phyloP scores from a whole-genome alignment of 2,888 invertebrate genomes.

The Boloria selene region DNA sequence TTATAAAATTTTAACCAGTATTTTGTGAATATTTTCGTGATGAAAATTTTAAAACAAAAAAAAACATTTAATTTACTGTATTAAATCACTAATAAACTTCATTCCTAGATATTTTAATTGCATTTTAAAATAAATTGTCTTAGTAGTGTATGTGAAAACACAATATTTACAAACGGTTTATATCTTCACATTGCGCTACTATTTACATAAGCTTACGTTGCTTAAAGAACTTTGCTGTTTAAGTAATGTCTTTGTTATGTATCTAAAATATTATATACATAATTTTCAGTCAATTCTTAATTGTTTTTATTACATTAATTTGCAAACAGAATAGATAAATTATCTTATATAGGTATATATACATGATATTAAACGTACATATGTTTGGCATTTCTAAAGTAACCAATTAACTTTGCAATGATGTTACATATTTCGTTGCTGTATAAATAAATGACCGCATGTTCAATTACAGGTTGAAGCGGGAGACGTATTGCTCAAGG shows the following conservation, averaged over 20 bases:
- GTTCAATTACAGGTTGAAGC: slow-evolving; percentile 91
- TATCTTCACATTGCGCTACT: background rate
- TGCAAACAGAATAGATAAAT: too few species aligned
- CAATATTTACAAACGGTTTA: slow-evolving; percentile 1
- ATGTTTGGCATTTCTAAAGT: slow-evolving; percentile 5
- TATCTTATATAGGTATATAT: too few species aligned
- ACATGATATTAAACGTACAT: background rate
- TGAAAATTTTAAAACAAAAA: too few species aligned
- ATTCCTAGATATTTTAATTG: too few species aligned
- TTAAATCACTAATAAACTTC: too few species aligned
- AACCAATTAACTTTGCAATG: slow-evolving; percentile 4
- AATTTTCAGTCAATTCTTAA: too few species aligned
- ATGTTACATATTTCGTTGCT: slow-evolving; percentile 18
- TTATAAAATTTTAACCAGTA: too few species aligned
- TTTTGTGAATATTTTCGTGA: too few species aligned
- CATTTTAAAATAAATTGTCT: too few species aligned
- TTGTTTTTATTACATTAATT: too few species aligned
- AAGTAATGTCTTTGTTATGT: background rate
- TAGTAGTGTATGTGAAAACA: background rate
- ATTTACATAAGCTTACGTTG: background rate
- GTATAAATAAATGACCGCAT: slow-evolving; percentile 35
- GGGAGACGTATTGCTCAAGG: slow-evolving; percentile 96
- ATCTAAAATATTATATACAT: background rate
- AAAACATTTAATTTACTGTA: too few species aligned
- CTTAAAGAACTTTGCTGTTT: slow-evolving; percentile 1